Evolutionary conservation across 2,888 invertebrate species (phyloP), one percentile per base, ranked within the genome.

Genomic region (Drosophila setosimentum): DNA sequence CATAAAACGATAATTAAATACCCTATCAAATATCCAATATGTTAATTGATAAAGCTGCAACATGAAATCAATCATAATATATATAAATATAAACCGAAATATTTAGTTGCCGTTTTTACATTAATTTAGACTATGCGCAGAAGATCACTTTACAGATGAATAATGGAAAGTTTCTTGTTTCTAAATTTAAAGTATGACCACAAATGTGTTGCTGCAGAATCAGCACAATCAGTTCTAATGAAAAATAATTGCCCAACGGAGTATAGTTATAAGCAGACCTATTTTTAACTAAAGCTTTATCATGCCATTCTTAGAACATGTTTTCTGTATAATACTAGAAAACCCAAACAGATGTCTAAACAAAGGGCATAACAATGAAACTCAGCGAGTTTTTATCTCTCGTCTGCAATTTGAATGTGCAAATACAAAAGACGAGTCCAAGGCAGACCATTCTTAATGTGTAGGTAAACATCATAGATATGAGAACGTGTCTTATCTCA

Each of bases 361-460:
- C 24, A 24, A 6, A 45, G 45, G 21, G 13, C 37, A 37, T 21
- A 10, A 49, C 48, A 64, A 68, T 42, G 69, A 40, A 45, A 54
- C 55, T 11, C 24, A 16, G 11, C 32, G 16, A 10, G 16, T 32
- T 40, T 53, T 66, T 67, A 65, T 65, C 70, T 61, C 29, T 68
- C 10, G 27, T 63, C 40, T 77, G 76, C 77, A 70, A 79, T 77
- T 78, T 61, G 67, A 40, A 76, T 65, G 67, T 57, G 76, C 76
- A 78, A 80, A 78, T 80, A 78, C 21, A 51, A 76, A 45, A 70
- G 77, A 67, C 54, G 61, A 55, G 66, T 63, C 73, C 81, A 73
- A 78, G 78, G 78, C 60, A 65, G 53, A 68, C 72, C 59, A 68
- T 68, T 76, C 80, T 67, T 61, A 40, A 58, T 27, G 54, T 30